Percentiles rank a stretch among this genome's conserved stretches.
Evolutionary conservation across 1,140 invertebrate species (phyloP).

Genomic region (Teleopsis dalmanni): DNA sequence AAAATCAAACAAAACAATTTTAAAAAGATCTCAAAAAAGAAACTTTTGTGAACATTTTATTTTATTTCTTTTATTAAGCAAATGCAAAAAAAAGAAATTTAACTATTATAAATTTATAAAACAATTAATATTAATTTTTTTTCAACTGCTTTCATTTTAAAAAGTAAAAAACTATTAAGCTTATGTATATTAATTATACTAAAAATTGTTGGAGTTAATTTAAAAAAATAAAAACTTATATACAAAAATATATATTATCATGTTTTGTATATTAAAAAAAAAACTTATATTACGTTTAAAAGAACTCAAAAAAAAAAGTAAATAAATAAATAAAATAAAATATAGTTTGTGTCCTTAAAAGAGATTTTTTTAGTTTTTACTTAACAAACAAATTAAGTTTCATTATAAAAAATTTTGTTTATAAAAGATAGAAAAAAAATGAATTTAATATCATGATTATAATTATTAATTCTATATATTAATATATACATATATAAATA

Average conservation of each 20-base stretch:
- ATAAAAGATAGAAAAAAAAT: too few relatives aligned
- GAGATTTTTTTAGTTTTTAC: too few relatives aligned
- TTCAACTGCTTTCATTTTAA: too few relatives aligned
- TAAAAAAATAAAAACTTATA: background rate
- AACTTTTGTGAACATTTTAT: conserved; percentile 10
- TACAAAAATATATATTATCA: background rate
- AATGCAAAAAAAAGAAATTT: background rate
- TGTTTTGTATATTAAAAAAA: too few relatives aligned
- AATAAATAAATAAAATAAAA: background rate
- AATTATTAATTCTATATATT: too few relatives aligned
- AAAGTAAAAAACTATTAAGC: too few relatives aligned
- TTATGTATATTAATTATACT: too few relatives aligned
- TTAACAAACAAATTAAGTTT: too few relatives aligned
- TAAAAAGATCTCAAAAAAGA: conserved; percentile 4
- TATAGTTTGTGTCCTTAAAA: background rate
- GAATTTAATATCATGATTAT: background rate
- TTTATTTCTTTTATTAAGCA: background rate
- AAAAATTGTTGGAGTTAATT: background rate
- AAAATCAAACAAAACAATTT: conserved; percentile 4
- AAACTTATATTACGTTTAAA: background rate
- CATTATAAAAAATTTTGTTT: too few relatives aligned
- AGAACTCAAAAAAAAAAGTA: background rate
- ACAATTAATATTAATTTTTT: too few relatives aligned
- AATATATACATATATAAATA: background rate
- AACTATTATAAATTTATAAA: too few relatives aligned